Conservation (phyloP, 2,113 vertebrate species). For the Eulemur macaco region DNA sequence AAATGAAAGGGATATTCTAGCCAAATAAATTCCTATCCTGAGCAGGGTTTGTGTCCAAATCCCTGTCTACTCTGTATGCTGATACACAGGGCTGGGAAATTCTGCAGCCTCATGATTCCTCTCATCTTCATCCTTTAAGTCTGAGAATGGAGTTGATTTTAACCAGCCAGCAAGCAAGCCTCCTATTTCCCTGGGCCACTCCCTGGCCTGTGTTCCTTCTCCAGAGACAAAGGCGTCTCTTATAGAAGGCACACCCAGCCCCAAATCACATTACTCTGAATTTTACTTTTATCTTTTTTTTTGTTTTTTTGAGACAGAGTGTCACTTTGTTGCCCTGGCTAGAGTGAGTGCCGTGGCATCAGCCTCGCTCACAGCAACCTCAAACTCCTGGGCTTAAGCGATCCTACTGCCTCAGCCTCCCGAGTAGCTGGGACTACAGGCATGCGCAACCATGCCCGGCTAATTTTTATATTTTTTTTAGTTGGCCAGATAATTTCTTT, state of each 20-base stretch:
- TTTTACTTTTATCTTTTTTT: too few species aligned
- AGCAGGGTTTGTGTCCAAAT: background rate
- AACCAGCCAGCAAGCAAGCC: background rate
- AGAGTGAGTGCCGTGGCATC: too few species aligned
- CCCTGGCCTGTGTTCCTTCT: background rate
- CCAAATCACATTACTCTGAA: background rate
- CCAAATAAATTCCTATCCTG: background rate
- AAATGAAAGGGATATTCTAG: background rate
- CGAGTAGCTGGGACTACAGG: too few species aligned
- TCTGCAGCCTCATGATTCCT: background rate
- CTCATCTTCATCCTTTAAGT: background rate
- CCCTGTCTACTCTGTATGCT: background rate
- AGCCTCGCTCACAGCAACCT: too few species aligned
- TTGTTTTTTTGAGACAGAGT: too few species aligned
- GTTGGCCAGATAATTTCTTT: too few species aligned
- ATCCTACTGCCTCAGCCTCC: too few species aligned
- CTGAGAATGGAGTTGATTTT: background rate
- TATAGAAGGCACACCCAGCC: background rate
- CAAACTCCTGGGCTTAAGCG: too few species aligned
- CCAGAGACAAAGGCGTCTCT: background rate
- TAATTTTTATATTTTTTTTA: too few species aligned
- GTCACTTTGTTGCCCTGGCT: too few species aligned
- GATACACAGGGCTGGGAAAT: background rate
- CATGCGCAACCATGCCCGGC: too few species aligned
- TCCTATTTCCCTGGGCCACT: background rate